Base-by-base conservation (phyloP, 2,888 invertebrate genomes). In the Hololepta plana region DNA sequence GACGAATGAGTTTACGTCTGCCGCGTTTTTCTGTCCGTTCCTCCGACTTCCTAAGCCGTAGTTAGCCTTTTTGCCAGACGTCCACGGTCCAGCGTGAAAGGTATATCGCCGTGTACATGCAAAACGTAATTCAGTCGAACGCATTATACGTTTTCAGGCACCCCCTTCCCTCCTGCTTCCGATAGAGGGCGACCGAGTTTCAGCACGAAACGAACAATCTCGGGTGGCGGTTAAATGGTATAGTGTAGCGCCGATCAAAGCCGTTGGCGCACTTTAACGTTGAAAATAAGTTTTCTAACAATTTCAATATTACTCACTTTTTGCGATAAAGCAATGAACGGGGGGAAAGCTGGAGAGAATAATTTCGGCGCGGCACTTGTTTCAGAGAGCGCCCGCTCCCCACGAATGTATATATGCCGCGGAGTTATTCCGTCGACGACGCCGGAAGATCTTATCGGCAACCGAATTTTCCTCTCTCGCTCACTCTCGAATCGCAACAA, bases 281-380 rank as follows among this genome's bases (percentile, higher is more conserved):
- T 37, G 33, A 32, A 37, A 24, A 42, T 42, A 42, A 44, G 40
- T 44, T 44, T 44, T 41, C 41, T 42, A 44, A 44, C 42, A 42
- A 44, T 44, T 44, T 42, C 42, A 44, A 44, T 44, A 42, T 44
- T 35, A 39, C 36, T 36, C 39, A 40, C 34, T 37, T 38, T 35
- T 16, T 20, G 11, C 21, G 21, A 10, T 20, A 20, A 20, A 11
- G 10, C n/a, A n/a, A n/a, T n/a, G n/a, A n/a, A n/a, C n/a, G n/a
- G 22, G 19, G 29, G 30, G 43, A 47, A 42, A 45, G 43, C 42
- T 41, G 40, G 43, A 47, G 47, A 49, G 48, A 50, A 49, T 50
- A 49, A 48, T 49, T 50, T 47, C 38, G 41, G 37, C 37, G 41
- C 36, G 40, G 43, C 41, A 39, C 33, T 36, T 36, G 36, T 7